Evolutionary conservation across 2,888 invertebrate genomes (phyloP).

Genomic region (Alloscopus bannaensis): DNA sequence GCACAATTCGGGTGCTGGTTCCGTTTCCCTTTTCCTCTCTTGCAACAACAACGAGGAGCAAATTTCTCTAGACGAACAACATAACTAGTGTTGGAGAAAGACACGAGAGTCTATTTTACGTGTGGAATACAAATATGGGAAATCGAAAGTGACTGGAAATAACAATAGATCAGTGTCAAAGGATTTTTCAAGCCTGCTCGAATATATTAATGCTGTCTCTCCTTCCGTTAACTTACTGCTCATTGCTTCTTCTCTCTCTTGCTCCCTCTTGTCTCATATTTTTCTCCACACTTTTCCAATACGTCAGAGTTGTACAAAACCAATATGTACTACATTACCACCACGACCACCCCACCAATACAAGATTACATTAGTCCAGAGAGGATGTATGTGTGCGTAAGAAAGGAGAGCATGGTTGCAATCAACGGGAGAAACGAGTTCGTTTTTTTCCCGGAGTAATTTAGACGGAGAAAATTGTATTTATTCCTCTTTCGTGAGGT

Average conservation of each 20-base stretch:
- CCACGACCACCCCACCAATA: too few relatives aligned
- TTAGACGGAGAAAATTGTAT: too few relatives aligned
- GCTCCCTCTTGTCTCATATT: background rate
- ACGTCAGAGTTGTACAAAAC: too few relatives aligned
- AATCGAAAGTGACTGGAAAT: conserved; percentile 65
- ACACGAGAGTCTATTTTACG: conserved; percentile 4
- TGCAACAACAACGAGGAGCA: conserved; percentile 9
- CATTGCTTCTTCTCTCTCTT: background rate
- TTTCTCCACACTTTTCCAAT: too few relatives aligned
- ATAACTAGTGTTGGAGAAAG: background rate
- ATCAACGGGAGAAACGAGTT: too few relatives aligned
- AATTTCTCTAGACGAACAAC: conserved; percentile 6
- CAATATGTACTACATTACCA: too few relatives aligned
- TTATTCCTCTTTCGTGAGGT: too few relatives aligned
- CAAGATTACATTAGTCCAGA: too few relatives aligned
- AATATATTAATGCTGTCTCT: conserved; percentile 51
- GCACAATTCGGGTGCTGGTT: conserved; percentile 38
- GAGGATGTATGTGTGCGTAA: too few relatives aligned
- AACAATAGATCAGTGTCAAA: conserved; percentile 66
- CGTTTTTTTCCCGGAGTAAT: too few relatives aligned
- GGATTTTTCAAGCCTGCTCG: conserved; percentile 57
- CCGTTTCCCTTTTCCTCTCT: conserved; percentile 22
- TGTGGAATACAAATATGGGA: conserved; percentile 40
- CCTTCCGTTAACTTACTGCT: background rate
- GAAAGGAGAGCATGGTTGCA: too few relatives aligned